A percentile compares a stretch with the other conserved stretches of the same genome.
Evolutionary conservation across 2,797 vertebrate species (phyloP).

Genomic region (Triplophysa yarkandensis): DNA sequence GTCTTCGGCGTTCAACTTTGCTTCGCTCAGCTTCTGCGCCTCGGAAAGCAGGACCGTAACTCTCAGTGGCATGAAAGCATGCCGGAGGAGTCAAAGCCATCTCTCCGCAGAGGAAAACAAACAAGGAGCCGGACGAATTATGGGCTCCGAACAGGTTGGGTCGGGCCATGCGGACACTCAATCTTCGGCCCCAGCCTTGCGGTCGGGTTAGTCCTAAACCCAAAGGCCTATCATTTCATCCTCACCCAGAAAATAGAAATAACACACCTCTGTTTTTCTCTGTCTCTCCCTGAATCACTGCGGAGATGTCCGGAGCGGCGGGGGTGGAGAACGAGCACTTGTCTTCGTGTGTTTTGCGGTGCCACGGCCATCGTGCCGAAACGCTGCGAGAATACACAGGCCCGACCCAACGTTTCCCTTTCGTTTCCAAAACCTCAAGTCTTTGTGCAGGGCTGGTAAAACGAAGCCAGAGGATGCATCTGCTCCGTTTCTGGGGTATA

Average conservation of each 20-base stretch:
- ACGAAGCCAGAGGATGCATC: slow-evolving; percentile 37
- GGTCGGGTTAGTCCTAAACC: slow-evolving; percentile 63
- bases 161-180: background rate
- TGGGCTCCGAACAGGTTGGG: slow-evolving; percentile 45
- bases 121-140: slow-evolving; percentile 62
- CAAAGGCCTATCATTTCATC: slow-evolving; percentile 64
- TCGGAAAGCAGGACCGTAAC: slow-evolving; percentile 36
- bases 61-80: slow-evolving; percentile 48
- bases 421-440: slow-evolving; percentile 56
- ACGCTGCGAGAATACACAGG: slow-evolving; percentile 39
- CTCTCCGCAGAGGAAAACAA: slow-evolving; percentile 52
- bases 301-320: slow-evolving; percentile 10
- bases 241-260: slow-evolving; percentile 64
- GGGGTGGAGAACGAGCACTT: slow-evolving; percentile 36
- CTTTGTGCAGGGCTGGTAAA: slow-evolving; percentile 37
- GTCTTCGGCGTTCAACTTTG: background rate
- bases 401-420: slow-evolving; percentile 39
- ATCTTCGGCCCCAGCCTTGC: slow-evolving; percentile 2
- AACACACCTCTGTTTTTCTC: slow-evolving; percentile 29
- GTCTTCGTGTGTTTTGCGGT: slow-evolving; percentile 56
- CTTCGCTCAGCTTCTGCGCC: slow-evolving; percentile 17
- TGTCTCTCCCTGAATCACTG: slow-evolving; percentile 44
- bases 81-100: slow-evolving; percentile 48
- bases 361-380: slow-evolving; percentile 30
- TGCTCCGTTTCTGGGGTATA: slow-evolving; percentile 41